Base-by-base conservation (phyloP, 2,888 invertebrate genomes). In the Hesperia comma region DNA sequence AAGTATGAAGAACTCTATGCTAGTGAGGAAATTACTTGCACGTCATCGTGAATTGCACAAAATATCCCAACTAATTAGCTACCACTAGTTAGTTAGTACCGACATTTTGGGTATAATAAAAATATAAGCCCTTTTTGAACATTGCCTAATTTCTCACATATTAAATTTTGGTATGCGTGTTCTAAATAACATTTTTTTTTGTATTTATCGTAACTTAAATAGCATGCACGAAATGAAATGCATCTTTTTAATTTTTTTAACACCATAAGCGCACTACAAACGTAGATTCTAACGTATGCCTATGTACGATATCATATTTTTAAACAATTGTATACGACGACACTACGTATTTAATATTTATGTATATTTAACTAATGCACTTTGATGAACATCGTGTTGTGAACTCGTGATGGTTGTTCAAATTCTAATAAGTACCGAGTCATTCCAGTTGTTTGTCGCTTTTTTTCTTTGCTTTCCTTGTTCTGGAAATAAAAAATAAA, bases 111-210 rank as follows among this genome's bases (percentile, higher is more conserved):
- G 12, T 21, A 51, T 51, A 1, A 14, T 51, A 51, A 51, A 26
- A 51, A 51, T 26, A 14, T 14, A 14, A 49, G 19, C 49, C 1
- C 12, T 6, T 26, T 51, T 14, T 1, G 5, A 12, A 37, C 12
- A 56, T 56, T 37, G 19, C 56, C 12, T 19, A 17, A 0, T 55
- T 56, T 56, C 40, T 40, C 40, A 40, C 56, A 56, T 56, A 40
- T 17, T 19, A n/a, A n/a, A 41, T 43, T 57, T 57, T 43, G 57
- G 41, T 57, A 57, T 57, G 41, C 41, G n/a, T 41, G 14, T 51
- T 51, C 2, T 26, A 26, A 14, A 26, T 10, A 33, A 56, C 4
- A 12, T 40, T 17, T 14, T 37, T 10, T 55, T 55, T 56, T 19
- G 15, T 21, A 19, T 40, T 40, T 6, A 41, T 40, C 10, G 10